Percentiles rank a stretch among this genome's conserved stretches.
Evolutionary conservation across 2,888 invertebrate species (phyloP).

Genomic region (Beris morrisii): DNA sequence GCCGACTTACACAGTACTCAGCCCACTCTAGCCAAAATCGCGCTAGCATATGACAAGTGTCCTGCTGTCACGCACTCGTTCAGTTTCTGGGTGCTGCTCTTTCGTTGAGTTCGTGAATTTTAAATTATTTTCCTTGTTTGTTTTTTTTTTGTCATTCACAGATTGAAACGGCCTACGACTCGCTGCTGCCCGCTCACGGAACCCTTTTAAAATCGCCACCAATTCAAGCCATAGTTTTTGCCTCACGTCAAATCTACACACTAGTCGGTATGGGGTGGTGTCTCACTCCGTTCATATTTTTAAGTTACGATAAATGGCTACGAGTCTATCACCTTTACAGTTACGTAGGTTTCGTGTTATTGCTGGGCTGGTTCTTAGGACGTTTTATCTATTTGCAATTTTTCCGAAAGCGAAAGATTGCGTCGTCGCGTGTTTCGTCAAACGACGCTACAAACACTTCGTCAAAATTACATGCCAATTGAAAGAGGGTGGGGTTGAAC

Average conservation of each 20-base stretch:
- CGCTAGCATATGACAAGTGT: too few relatives aligned
- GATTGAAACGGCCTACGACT: slow-evolving; percentile 57
- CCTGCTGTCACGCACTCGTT: too few relatives aligned
- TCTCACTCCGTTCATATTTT: slow-evolving; percentile 71
- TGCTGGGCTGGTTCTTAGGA: slow-evolving; percentile 62
- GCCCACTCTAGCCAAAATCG: too few relatives aligned
- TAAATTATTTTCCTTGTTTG: background rate
- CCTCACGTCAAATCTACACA: slow-evolving; percentile 71
- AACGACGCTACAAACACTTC: too few relatives aligned
- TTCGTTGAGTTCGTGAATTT: background rate
- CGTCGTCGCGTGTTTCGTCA: too few relatives aligned
- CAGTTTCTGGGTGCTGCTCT: too few relatives aligned
- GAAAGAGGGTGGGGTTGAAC: too few relatives aligned
- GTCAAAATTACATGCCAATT: too few relatives aligned
- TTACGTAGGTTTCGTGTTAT: slow-evolving; percentile 70
- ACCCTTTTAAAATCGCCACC: slow-evolving; percentile 54
- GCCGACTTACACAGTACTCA: too few relatives aligned
- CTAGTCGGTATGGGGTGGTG: slow-evolving; percentile 84
- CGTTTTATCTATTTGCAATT: slow-evolving; percentile 41
- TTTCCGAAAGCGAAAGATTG: background rate
- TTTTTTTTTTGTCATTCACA: slow-evolving; percentile 49
- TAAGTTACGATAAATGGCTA: slow-evolving; percentile 71
- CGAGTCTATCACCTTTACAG: slow-evolving; percentile 65
- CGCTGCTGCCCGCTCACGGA: background rate
- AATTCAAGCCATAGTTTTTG: slow-evolving; percentile 59